These are phyloP conservation scores for Aptenodytes patagonicus DNA, from an alignment of 2,113 vertebrate genomes.

Conservation along the genomic window DNA sequence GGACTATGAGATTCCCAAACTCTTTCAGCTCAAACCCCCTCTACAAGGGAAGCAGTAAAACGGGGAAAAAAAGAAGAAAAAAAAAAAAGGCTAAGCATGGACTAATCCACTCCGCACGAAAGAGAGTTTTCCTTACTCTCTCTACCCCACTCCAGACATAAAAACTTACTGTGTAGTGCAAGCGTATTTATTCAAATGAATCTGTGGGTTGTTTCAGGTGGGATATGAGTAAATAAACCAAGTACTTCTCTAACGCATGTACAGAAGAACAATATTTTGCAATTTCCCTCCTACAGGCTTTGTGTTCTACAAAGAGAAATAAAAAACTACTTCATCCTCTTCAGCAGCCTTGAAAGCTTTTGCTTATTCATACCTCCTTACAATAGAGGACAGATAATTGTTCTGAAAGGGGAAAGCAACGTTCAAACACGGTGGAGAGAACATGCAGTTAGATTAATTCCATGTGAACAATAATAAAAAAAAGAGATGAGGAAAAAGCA, in stretches of 20 bases:
- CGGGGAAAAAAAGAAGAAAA: too few relatives aligned
- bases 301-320: constrained; percentile 47
- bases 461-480: not conserved
- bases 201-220: constrained; percentile 4
- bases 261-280: constrained; percentile 19
- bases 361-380: constrained; percentile 17
- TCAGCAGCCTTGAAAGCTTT: constrained; percentile 19
- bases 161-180: not conserved
- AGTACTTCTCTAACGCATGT: not conserved
- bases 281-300: constrained; percentile 44
- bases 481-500: not conserved
- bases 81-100: not conserved
- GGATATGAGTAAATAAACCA: constrained; percentile 9
- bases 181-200: constrained; percentile 3
- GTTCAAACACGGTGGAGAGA: not conserved
- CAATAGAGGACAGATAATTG: constrained; percentile 15
- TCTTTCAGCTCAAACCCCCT: not conserved
- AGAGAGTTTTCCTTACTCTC: not conserved
- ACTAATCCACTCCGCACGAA: not conserved
- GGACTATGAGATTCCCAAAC: not conserved
- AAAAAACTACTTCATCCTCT: constrained; percentile 12
- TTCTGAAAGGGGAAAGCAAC: not conserved
- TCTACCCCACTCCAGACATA: not conserved
- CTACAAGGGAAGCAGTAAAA: not conserved
- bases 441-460: constrained; percentile 5